Conservation (phyloP, 2,888 invertebrate species). For the Lissocephala sabroskyi region DNA sequence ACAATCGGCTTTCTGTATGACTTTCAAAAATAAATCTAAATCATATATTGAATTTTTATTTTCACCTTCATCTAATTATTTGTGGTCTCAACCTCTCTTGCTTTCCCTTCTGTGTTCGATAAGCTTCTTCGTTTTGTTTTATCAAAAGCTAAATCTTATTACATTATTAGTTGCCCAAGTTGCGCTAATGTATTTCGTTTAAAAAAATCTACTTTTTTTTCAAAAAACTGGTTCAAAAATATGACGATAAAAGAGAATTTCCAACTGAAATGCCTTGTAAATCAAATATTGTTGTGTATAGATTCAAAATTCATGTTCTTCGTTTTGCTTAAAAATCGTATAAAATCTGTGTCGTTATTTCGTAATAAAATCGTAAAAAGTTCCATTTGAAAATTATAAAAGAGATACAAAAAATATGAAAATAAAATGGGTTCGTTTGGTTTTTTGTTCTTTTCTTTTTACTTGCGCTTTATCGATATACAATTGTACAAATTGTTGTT, state of each 20-base stretch:
- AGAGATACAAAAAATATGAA: constrained; percentile 13
- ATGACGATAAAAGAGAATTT: constrained; percentile 7
- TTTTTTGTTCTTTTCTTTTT: constrained; percentile 6
- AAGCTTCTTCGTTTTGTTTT: constrained; percentile 24
- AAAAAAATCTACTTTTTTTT: constrained; percentile 35
- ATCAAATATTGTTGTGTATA: constrained; percentile 21
- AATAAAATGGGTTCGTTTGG: constrained; percentile 14
- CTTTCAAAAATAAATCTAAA: constrained; percentile 2
- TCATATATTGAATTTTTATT: neutral
- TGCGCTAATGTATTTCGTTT: too few species aligned
- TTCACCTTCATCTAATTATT: constrained; percentile 10
- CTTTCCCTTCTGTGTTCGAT: constrained; percentile 1
- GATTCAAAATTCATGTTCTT: constrained; percentile 25
- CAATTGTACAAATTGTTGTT: neutral
- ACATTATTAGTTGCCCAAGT: too few species aligned
- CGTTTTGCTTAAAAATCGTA: constrained; percentile 32
- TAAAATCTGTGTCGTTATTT: constrained; percentile 34
- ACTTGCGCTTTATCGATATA: neutral
- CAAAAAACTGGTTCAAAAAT: constrained; percentile 29
- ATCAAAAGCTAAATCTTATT: constrained; percentile 53
- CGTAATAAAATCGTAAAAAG: constrained; percentile 29
- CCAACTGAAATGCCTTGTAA: neutral
- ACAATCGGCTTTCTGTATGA: too few species aligned
- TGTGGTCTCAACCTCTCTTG: constrained; percentile 1
- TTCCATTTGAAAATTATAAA: constrained; percentile 6